These are phyloP conservation scores for Alitta virens DNA, from an alignment of 2,888 invertebrate species.

Conservation along the genomic window DNA sequence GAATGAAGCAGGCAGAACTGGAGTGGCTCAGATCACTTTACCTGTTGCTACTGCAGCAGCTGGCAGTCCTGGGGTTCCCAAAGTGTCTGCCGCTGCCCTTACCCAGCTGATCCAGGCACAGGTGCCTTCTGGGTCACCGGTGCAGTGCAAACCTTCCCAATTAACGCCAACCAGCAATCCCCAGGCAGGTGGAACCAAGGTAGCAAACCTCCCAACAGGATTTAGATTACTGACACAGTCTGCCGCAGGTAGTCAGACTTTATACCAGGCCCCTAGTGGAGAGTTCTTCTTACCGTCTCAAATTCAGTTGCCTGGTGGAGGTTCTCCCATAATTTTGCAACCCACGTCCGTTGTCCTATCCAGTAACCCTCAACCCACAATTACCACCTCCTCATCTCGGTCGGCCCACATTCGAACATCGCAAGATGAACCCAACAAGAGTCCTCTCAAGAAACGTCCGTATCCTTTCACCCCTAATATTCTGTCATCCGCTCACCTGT, in stretches of 20 bases:
- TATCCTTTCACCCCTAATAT: conserved; percentile 29
- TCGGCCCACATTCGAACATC: background rate
- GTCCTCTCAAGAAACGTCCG: conserved; percentile 53
- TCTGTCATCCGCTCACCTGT: background rate
- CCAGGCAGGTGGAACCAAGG: conserved; percentile 4
- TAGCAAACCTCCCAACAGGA: background rate
- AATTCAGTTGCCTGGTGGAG: background rate
- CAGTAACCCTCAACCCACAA: background rate
- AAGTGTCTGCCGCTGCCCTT: conserved; percentile 7
- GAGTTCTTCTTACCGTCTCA: background rate
- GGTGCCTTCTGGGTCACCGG: conserved; percentile 5
- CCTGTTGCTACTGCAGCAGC: background rate
- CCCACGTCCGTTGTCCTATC: conserved; percentile 12
- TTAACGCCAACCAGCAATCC: conserved; percentile 2
- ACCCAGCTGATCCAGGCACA: conserved; percentile 17
- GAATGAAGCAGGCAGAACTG: background rate
- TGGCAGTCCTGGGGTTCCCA: background rate
- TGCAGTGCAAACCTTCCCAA: conserved; percentile 12
- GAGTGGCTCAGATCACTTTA: background rate
- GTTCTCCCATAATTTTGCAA: conserved; percentile 3
- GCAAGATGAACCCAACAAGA: conserved; percentile 25
- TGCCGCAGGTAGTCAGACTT: background rate
- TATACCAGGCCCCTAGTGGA: background rate
- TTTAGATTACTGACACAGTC: conserved; percentile 4
- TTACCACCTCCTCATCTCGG: background rate